Base-by-base conservation (phyloP, 2,113 vertebrate genomes). In the Cololabis saira region DNA sequence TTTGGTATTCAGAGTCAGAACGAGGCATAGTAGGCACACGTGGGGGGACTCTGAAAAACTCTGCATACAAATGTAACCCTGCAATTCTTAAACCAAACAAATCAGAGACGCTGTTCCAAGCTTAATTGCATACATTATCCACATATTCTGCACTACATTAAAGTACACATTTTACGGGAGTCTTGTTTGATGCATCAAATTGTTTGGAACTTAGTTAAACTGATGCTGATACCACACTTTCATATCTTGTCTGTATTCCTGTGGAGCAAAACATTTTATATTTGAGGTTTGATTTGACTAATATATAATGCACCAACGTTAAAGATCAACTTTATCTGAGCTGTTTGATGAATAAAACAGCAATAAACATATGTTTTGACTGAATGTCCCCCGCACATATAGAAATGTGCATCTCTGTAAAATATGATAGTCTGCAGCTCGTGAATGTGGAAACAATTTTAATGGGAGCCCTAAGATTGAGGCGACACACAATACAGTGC, bases 1-100 rank as follows among this genome's bases (percentile, higher is more conserved):
- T 87, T 85, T 83, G 16, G 65, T 71, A 82, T 84, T 80, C 81
- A 81, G 71, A 80, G 81, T 76, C 62, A 67, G 58, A 62, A 74
- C 63, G 67, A 71, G 79, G 54, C 79, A 45, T 71, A 77, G 58
- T 66, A 27, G 24, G 71, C 57, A 72, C 57, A 57, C 61, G 55
- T 61, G 63, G 75, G 74, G 76, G 71, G 62, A 78, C 68, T 78
- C 71, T 55, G 65, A 80, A 62, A 74, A 78, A 71, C 50, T 3
- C 62, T 62, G 84, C 86, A 85, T 90, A 76, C 71, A 76, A 81
- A 89, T 70, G 42, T 76, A 78, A 48, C 49, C 70, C 72, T 53
- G 48, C 60, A 53, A 33, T 80, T 66, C 63, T 63, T 72, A 64
- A 70, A 44, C 66, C 57, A 52, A 59, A 67, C 71, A 83, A 81